phyloP scores from a whole-genome alignment of 1,140 invertebrate genomes.

The Drosophila takahashii region DNA sequence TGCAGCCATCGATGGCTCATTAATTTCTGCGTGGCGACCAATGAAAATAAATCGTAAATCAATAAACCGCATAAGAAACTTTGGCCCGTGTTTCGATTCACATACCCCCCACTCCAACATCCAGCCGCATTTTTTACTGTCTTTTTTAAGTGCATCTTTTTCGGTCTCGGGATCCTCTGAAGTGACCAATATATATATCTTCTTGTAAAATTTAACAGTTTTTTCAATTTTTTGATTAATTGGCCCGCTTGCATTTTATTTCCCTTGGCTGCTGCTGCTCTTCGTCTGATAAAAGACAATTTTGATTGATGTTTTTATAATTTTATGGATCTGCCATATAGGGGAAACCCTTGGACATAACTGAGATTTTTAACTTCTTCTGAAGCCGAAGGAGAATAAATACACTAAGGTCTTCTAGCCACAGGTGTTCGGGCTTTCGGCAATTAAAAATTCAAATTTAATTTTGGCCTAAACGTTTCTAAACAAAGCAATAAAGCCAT shows the following conservation, averaged over 20 bases:
- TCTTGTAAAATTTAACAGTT: slow-evolving; percentile 71
- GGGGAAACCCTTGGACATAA: slow-evolving; percentile 21
- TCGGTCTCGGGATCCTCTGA: neutral
- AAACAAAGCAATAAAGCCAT: slow-evolving; percentile 74
- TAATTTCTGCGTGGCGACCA: slow-evolving; percentile 69
- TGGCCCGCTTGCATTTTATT: slow-evolving; percentile 55
- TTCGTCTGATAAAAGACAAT: slow-evolving; percentile 37
- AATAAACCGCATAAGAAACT: slow-evolving; percentile 64
- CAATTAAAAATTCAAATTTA: slow-evolving; percentile 80
- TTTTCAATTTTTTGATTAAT: slow-evolving; percentile 70
- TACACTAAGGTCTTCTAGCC: slow-evolving; percentile 39
- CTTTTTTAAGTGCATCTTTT: slow-evolving; percentile 31
- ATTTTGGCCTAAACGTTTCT: slow-evolving; percentile 78
- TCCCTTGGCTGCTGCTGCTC: slow-evolving; percentile 29
- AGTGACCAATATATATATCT: slow-evolving; percentile 26
- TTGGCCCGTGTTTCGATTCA: slow-evolving; percentile 23
- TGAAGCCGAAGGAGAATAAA: slow-evolving; percentile 11
- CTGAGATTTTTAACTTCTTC: slow-evolving; percentile 15
- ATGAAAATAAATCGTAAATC: slow-evolving; percentile 82
- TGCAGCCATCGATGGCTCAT: slow-evolving; percentile 68
- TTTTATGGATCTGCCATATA: slow-evolving; percentile 40
- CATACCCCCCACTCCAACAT: neutral
- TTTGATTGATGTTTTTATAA: slow-evolving; percentile 82
- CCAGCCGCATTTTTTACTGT: slow-evolving; percentile 15
- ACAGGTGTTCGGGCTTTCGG: slow-evolving; percentile 64